A percentile compares a stretch with the other conserved stretches of the same genome.
These are phyloP conservation scores for Watsonalla binaria DNA, from an alignment of 2,888 invertebrate species.

Conservation along the genomic window DNA sequence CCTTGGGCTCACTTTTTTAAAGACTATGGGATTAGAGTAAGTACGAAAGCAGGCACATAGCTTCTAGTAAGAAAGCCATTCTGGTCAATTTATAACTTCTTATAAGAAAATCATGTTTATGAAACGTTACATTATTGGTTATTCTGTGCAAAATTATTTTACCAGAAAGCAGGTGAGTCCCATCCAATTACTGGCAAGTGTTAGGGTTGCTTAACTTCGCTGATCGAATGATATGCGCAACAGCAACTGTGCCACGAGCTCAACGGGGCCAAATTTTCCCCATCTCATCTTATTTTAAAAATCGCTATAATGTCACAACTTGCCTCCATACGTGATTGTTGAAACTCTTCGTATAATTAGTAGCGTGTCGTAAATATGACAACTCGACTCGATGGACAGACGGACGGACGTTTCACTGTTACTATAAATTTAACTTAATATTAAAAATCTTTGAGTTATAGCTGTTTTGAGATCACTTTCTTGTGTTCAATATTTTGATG, in stretches of 20 bases:
- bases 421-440: background rate
- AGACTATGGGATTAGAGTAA: no score
- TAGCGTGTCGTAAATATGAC: constrained; percentile 21
- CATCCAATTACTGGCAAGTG: no score
- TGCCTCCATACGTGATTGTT: constrained; percentile 6
- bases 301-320: constrained; percentile 7
- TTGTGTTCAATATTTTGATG: background rate
- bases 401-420: background rate
- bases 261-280: no score
- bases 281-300: background rate
- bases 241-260: no score
- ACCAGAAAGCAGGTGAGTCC: background rate
- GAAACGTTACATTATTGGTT: background rate
- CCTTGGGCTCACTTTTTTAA: no score
- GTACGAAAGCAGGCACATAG: no score
- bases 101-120: background rate
- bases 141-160: background rate
- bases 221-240: no score
- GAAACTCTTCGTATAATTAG: constrained; percentile 19
- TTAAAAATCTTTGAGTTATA: background rate
- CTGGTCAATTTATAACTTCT: no score
- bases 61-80: no score
- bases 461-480: background rate
- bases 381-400: constrained; percentile 11
- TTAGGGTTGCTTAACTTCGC: no score